Evolutionary conservation across 2,797 vertebrate species (phyloP), one percentile per base, ranked within the genome.

Genomic region (Enteromius afrohamiltoni): DNA sequence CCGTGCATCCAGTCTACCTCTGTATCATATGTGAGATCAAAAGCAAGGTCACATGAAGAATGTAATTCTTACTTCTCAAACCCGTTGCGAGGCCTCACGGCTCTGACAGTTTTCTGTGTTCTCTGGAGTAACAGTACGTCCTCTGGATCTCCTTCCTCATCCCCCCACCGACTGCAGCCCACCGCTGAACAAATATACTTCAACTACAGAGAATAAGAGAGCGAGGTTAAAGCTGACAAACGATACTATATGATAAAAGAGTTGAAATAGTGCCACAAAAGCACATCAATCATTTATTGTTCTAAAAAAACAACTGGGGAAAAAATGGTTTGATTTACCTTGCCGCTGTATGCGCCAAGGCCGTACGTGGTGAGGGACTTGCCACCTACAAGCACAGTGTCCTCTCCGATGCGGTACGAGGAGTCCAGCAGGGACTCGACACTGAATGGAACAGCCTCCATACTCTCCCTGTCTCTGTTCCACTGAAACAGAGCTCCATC

Each of bases 401-500:
- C 98, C 85, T 99, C 98, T 26, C 97, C 96, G 40, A 99, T 95
- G 70, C 97, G 96, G 90, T 97, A 97, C 29, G 98, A 99, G 0
- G 98, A 99, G 79, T 99, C 98, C 0, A 99, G 95, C 71, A 99
- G 95, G 70, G 98, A 99, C 89, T 99, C 98, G 70, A 99, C 97
- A 0, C 96, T 99, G 93, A 99, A 99, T 82, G 98, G 98, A 88
- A 99, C 97, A 0, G 98, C 95, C 91, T 99, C 98, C 98, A 99
- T 98, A 89, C 95, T 98, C 91, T 98, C 97, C 6, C 97, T 90
- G 87, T 99, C 98, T 85, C 97, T 93, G 91, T 99, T 98, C 98
- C 97, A 99, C 92, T 99, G 98, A 90, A 99, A 99, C 88, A 99
- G 95, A 88, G 96, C 97, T 53, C 98, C 98, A 53, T 99, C 98